Conservation (phyloP, 1,140 invertebrate species). For the Batillaria attramentaria region DNA sequence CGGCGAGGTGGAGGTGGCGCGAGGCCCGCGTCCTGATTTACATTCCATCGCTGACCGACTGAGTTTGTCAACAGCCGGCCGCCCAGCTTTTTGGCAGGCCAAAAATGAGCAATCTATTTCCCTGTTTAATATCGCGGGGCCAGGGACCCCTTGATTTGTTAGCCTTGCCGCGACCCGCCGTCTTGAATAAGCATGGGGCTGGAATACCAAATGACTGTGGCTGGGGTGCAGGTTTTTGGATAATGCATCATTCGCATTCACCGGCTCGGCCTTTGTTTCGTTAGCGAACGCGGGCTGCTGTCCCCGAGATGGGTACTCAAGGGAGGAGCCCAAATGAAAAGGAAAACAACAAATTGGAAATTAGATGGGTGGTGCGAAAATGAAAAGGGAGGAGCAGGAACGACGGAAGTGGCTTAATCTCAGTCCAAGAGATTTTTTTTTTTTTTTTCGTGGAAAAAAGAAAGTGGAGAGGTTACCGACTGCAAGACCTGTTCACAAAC, state of each 20-base stretch:
- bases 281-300: conserved; percentile 7
- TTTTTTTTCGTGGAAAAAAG: too few species aligned
- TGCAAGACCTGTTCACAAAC: too few species aligned
- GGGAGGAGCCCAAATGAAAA: conserved; percentile 28
- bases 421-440: too few species aligned
- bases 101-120: conserved; percentile 46
- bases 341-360: conserved; percentile 37
- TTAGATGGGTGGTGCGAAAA: conserved; percentile 28
- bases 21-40: conserved; percentile 29
- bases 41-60: conserved; percentile 30
- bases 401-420: background rate
- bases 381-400: background rate
- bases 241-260: conserved; percentile 37
- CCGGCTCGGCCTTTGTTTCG: conserved; percentile 27
- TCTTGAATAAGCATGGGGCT: conserved; percentile 33
- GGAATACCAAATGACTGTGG: conserved; percentile 24
- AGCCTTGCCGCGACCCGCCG: conserved; percentile 16
- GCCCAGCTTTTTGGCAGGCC: conserved; percentile 16
- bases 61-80: conserved; percentile 16
- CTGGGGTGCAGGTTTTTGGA: background rate
- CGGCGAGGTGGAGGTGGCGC: background rate
- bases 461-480: too few species aligned
- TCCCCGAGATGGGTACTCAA: conserved; percentile 28
- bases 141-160: conserved; percentile 21
- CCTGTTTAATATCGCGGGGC: conserved; percentile 32